Evolutionary conservation across 1,140 invertebrate genomes (phyloP), one percentile per base, ranked within the genome.

Genomic region (Paramacrobiotus metropolitanus): DNA sequence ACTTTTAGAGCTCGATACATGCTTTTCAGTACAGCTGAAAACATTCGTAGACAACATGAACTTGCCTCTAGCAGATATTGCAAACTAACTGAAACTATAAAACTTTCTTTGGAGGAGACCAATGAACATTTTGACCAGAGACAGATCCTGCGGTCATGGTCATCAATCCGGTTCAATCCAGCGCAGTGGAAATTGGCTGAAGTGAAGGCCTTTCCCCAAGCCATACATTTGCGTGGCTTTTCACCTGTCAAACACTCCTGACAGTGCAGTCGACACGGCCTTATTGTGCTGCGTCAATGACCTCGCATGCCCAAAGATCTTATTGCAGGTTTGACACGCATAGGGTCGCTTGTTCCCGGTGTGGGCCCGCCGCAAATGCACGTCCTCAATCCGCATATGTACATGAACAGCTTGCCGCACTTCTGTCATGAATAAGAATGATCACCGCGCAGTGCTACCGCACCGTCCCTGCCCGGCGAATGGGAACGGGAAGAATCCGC

Each of bases 401-500:
- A 95, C 64, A 85, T 88, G 74, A 96, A 95, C 82, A 92, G 91
- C 75, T 96, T 96, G 74, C 90, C 87, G 75, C 92, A 96, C 72
- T 93, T 94, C 67, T 88, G 83, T 77, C 92, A 96, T 61, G 88
- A 89, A 75, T 87, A 94, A 20, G 48, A 24, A 24, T 24, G 28
- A 4, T 55, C 15, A 15, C 28, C 28, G 24, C 48, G 4, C 15
- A 15, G 9, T 9, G 24, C 15, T 55, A 4, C 15, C 9, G 4
- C 15, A 20, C 24, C 15, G 4, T 55, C 48, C 4, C 4, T 9
- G 24, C 15, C 15, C 15, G 24, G 24, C 15, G 48, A 15, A 20
- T 15, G 15, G 15, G 48, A 55, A 9, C 48, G 48, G 48, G 24
- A 55, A 4, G 48, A 55, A 9, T 28, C 48, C 4, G 9, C 48